Evolutionary conservation across 2,797 vertebrate species (phyloP).

Genomic region (Labeo calbasu): DNA sequence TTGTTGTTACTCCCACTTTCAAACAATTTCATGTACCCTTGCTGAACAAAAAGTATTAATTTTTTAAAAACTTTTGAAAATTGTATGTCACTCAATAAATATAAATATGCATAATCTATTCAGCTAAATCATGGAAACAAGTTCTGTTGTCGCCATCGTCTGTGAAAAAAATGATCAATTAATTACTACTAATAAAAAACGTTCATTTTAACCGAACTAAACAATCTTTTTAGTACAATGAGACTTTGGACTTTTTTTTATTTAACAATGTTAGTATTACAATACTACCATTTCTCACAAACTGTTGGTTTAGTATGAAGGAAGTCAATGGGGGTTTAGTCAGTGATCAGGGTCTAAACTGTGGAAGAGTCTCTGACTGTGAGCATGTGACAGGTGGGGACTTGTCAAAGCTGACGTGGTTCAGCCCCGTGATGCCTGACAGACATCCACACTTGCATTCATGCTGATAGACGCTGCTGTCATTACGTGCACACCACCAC

Average conservation of each 20-base stretch:
- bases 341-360: slow-evolving; percentile 44
- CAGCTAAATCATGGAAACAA: neutral
- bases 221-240: neutral
- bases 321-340: slow-evolving; percentile 22
- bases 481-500: slow-evolving; percentile 8
- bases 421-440: slow-evolving; percentile 7
- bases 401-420: slow-evolving; percentile 8
- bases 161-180: neutral
- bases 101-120: neutral
- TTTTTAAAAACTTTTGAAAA: neutral
- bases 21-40: neutral
- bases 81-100: neutral
- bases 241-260: neutral
- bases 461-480: slow-evolving; percentile 10
- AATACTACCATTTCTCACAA: slow-evolving; percentile 19
- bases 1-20: neutral
- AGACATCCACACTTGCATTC: slow-evolving; percentile 16
- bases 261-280: neutral
- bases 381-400: slow-evolving; percentile 17
- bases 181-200: neutral
- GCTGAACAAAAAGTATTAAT: neutral
- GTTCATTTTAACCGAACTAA: neutral
- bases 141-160: neutral
- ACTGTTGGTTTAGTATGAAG: slow-evolving; percentile 54
- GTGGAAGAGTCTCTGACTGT: slow-evolving; percentile 25